These are phyloP conservation scores for Eupithecia subfuscata DNA, from an alignment of 2,888 invertebrate species.

Conservation along the genomic window DNA sequence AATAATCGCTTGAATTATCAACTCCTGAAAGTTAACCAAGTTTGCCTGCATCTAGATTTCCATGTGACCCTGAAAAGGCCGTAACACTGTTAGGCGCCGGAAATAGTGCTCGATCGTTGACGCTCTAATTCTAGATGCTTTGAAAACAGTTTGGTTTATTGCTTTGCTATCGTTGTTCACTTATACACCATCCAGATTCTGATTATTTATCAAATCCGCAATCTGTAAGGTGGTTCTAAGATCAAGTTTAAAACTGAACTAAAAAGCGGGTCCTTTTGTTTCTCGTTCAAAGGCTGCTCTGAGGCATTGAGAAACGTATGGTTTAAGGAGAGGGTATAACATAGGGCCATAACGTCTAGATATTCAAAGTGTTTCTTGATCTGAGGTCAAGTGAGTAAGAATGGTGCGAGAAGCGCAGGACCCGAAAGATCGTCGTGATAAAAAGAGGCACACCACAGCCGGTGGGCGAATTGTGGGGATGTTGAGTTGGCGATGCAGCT, in stretches of 20 bases:
- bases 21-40: not conserved
- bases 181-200: not conserved
- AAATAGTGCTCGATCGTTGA: slow-evolving; percentile 17
- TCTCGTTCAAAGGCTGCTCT: not conserved
- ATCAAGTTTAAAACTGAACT: not conserved
- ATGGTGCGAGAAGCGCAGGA: too few relatives aligned
- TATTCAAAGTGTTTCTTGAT: not conserved
- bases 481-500: not conserved
- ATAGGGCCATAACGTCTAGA: not conserved
- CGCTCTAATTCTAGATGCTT: slow-evolving; percentile 10
- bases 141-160: slow-evolving; percentile 11
- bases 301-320: not conserved
- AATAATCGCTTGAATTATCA: not conserved
- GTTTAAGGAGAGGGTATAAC: not conserved
- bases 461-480: not conserved
- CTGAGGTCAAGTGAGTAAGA: too few relatives aligned
- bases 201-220: not conserved
- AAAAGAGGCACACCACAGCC: not conserved
- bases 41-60: not conserved
- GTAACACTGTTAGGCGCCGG: not conserved
- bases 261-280: not conserved
- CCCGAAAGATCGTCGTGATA: too few relatives aligned
- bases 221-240: not conserved
- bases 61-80: slow-evolving; percentile 11
- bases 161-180: slow-evolving; percentile 7